Evolutionary conservation across 2,797 vertebrate genomes (phyloP).

Genomic region (Hippopotamyrus pictus): DNA sequence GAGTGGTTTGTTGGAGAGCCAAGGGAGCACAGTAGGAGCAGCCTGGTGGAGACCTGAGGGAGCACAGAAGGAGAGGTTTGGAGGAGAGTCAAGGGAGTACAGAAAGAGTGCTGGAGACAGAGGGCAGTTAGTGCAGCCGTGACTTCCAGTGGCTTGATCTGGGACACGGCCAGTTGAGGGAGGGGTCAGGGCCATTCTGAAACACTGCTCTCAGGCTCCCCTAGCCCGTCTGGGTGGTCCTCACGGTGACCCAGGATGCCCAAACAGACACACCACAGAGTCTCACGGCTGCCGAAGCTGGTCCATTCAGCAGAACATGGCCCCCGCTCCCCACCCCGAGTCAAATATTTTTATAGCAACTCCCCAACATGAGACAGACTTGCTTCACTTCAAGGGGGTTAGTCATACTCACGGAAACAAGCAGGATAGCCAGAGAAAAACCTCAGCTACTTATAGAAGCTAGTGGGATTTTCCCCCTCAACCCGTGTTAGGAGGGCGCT

Average conservation of each 20-base stretch:
- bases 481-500: constrained; percentile 42
- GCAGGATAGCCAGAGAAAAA: constrained; percentile 50
- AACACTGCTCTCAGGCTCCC: constrained; percentile 65
- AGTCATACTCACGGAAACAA: constrained; percentile 15
- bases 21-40: background rate
- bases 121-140: background rate
- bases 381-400: constrained; percentile 40
- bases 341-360: constrained; percentile 63
- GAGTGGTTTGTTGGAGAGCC: background rate
- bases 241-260: constrained; percentile 50
- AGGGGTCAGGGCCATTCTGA: constrained; percentile 39
- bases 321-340: background rate
- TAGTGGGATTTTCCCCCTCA: constrained; percentile 31
- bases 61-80: background rate
- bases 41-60: background rate
- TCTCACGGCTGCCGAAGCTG: background rate
- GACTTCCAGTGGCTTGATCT: background rate
- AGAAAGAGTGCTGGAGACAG: background rate
- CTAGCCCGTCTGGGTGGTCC: constrained; percentile 66
- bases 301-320: background rate
- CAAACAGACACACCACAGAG: constrained; percentile 51
- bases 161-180: background rate
- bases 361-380: constrained; percentile 52
- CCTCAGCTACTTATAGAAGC: constrained; percentile 60
- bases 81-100: background rate